Evolutionary conservation across 2,113 vertebrate genomes (phyloP).

Genomic region (Calonectris borealis): DNA sequence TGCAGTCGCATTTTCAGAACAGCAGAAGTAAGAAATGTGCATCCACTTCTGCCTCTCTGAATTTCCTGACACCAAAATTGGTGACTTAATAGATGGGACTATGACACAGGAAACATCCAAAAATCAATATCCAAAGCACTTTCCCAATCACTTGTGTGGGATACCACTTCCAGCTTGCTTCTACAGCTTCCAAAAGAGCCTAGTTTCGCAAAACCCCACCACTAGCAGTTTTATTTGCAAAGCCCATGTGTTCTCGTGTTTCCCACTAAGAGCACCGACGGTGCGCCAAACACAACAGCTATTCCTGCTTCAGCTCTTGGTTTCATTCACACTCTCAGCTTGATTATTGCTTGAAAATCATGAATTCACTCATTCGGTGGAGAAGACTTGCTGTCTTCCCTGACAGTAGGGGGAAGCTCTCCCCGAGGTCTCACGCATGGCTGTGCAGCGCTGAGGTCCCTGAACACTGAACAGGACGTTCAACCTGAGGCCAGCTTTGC

Average conservation of each 20-base stretch:
- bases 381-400: neutral
- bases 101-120: conserved; percentile 10
- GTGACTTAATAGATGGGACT: conserved; percentile 16
- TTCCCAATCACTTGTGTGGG: neutral
- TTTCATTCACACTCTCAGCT: neutral
- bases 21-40: neutral
- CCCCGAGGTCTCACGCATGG: neutral
- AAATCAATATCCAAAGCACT: conserved; percentile 13
- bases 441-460: neutral
- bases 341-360: conserved; percentile 9
- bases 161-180: conserved; percentile 1
- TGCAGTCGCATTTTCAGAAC: conserved; percentile 44
- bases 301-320: neutral
- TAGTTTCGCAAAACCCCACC: neutral
- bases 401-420: neutral
- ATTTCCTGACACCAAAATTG: neutral
- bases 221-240: conserved; percentile 8
- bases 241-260: neutral
- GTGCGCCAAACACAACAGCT: neutral
- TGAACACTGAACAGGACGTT: neutral
- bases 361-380: conserved; percentile 20
- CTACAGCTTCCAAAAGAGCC: neutral
- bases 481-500: neutral
- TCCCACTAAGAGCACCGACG: neutral
- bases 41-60: neutral